Evolutionary conservation across 2,888 invertebrate genomes (phyloP).

Genomic region (Lomographa bimaculata): DNA sequence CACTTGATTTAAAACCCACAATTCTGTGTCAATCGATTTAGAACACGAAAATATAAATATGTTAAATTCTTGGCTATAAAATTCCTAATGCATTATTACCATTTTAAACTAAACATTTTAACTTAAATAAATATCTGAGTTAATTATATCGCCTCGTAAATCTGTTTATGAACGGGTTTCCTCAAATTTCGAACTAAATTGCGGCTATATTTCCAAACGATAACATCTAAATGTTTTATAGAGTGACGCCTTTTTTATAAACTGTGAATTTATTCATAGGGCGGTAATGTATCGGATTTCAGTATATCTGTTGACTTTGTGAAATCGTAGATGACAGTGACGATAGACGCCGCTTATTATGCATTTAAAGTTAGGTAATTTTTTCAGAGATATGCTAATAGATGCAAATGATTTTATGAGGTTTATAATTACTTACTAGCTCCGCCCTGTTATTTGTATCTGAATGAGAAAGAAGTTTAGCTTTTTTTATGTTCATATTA

Average conservation of each 20-base stretch:
- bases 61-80: slow-evolving; percentile 10
- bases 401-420: too few relatives aligned
- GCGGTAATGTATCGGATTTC: slow-evolving; percentile 22
- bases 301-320: slow-evolving; percentile 15
- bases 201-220: slow-evolving; percentile 16
- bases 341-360: slow-evolving; percentile 1
- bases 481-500: too few relatives aligned
- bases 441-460: too few relatives aligned
- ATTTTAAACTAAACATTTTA: slow-evolving; percentile 41
- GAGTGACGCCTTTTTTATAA: slow-evolving; percentile 26
- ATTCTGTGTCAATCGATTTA: slow-evolving; percentile 16
- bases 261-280: slow-evolving; percentile 23
- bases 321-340: slow-evolving; percentile 3
- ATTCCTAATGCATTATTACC: slow-evolving; percentile 38
- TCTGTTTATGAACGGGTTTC: slow-evolving; percentile 29
- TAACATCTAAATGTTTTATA: slow-evolving; percentile 27
- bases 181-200: slow-evolving; percentile 28
- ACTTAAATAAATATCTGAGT: slow-evolving; percentile 42
- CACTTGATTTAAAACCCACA: slow-evolving; percentile 12
- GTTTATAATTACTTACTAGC: too few relatives aligned
- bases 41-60: neutral
- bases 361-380: too few relatives aligned
- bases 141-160: slow-evolving; percentile 42
- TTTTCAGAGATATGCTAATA: too few relatives aligned
- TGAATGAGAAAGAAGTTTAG: too few relatives aligned